Conservation (phyloP, 2,113 vertebrate species). For the Brachyhypopomus gauderio region DNA sequence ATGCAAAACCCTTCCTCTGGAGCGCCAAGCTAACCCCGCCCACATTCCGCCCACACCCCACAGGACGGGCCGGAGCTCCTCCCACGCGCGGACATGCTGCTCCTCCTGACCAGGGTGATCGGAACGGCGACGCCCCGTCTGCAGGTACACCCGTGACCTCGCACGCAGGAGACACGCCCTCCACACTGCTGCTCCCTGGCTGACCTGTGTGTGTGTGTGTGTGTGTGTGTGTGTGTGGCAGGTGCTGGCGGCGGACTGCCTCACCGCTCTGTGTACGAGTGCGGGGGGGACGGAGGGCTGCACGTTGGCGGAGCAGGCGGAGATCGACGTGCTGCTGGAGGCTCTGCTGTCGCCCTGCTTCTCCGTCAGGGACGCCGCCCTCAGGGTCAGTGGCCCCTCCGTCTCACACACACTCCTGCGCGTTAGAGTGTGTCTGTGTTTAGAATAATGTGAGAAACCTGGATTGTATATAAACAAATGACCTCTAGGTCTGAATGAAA, state of each 20-base stretch:
- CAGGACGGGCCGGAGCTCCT: conserved; percentile 93
- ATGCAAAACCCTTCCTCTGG: too few species aligned
- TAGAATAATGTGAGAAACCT: too few species aligned
- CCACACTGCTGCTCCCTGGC: too few species aligned
- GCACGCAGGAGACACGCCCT: too few species aligned
- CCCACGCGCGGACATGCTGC: conserved; percentile 90
- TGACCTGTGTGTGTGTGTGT: conserved; percentile 1
- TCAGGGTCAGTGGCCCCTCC: conserved; percentile 78
- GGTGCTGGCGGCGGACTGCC: conserved; percentile 89
- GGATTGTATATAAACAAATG: too few species aligned
- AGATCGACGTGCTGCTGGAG: conserved; percentile 88
- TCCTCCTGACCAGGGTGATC: conserved; percentile 85
- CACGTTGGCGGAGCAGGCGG: conserved; percentile 89
- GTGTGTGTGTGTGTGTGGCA: conserved; percentile 54
- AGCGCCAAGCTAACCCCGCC: too few species aligned
- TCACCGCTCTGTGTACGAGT: conserved; percentile 85
- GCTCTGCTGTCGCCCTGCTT: conserved; percentile 89
- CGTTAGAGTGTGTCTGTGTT: too few species aligned
- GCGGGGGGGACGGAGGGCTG: conserved; percentile 86
- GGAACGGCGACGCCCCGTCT: conserved; percentile 84
- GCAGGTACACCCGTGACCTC: conserved; percentile 75
- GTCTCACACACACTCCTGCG: too few species aligned
- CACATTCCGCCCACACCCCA: neutral
- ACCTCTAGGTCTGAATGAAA: too few species aligned
- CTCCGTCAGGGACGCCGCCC: conserved; percentile 89